These are phyloP conservation scores for Lophotriccus pileatus DNA, from an alignment of 2,797 vertebrate genomes.

Conservation along the genomic window DNA sequence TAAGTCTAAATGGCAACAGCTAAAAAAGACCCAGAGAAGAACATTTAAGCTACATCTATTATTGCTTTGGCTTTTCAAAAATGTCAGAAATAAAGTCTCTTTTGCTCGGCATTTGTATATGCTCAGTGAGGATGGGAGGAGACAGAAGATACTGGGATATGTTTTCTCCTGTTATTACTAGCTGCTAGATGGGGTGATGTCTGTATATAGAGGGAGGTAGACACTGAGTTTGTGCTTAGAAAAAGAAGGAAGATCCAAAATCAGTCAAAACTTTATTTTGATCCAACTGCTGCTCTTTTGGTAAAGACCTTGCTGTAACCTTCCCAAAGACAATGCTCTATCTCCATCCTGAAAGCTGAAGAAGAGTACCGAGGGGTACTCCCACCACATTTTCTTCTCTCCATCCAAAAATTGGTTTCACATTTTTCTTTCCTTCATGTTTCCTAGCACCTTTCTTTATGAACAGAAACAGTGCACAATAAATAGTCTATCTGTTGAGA, in stretches of 20 bases:
- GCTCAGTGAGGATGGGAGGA: not conserved
- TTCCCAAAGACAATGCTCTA: not conserved
- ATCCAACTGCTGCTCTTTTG: not conserved
- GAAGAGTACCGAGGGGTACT: not conserved
- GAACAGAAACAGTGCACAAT: not conserved
- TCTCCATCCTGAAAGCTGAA: not conserved
- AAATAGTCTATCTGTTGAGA: not conserved
- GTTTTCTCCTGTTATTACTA: constrained; percentile 14
- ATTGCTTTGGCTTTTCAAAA: constrained; percentile 25
- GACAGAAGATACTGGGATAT: not conserved
- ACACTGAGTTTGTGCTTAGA: not conserved
- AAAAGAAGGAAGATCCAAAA: constrained; percentile 13
- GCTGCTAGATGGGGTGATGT: not conserved
- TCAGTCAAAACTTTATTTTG: not conserved
- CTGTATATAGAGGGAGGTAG: not conserved
- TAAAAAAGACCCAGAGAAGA: constrained; percentile 29
- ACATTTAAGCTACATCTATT: constrained; percentile 13
- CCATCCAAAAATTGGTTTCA: not conserved
- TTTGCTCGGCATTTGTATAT: not conserved
- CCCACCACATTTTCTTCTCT: not conserved
- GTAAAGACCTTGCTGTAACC: not conserved
- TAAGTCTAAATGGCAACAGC: constrained; percentile 43
- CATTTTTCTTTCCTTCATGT: not conserved
- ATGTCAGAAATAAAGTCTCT: not conserved
- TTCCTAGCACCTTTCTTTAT: not conserved